Conservation (phyloP, 64 coral and sea anemone species). For the Montipora foliosa region DNA sequence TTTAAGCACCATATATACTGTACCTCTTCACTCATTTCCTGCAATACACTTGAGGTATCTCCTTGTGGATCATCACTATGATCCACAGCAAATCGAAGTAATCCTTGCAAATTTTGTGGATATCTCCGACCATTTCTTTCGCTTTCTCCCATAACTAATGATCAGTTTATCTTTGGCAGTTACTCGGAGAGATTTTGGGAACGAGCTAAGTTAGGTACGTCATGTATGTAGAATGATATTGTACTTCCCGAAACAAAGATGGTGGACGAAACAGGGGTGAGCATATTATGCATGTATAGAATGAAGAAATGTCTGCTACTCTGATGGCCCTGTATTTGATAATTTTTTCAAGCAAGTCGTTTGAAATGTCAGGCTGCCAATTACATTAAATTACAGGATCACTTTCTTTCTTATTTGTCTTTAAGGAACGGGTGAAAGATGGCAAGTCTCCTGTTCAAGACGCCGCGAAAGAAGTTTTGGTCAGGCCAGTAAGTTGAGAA, state of each 20-base stretch:
- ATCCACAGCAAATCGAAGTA: slow-evolving; percentile 33
- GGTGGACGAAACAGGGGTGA: slow-evolving; percentile 14
- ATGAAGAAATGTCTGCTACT: too few relatives aligned
- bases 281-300: neutral
- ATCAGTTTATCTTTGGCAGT: too few relatives aligned
- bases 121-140: slow-evolving; percentile 18
- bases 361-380: too few relatives aligned
- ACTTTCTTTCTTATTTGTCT: neutral
- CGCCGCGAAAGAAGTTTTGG: slow-evolving; percentile 4
- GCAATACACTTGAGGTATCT: slow-evolving; percentile 20
- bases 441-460: neutral
- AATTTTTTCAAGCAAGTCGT: too few relatives aligned
- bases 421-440: neutral
- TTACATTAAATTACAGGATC: too few relatives aligned
- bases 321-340: too few relatives aligned
- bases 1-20: too few relatives aligned
- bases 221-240: too few relatives aligned
- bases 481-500: slow-evolving; percentile 12
- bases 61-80: neutral
- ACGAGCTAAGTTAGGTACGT: too few relatives aligned
- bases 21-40: slow-evolving; percentile 72
- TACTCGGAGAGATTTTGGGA: too few relatives aligned
- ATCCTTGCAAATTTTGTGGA: slow-evolving; percentile 57
- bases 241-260: slow-evolving; percentile 1
- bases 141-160: slow-evolving; percentile 22